Percentiles rank a stretch among this genome's conserved stretches.
Evolutionary conservation across 1,140 invertebrate genomes (phyloP).

Genomic region (Ruditapes philippinarum): DNA sequence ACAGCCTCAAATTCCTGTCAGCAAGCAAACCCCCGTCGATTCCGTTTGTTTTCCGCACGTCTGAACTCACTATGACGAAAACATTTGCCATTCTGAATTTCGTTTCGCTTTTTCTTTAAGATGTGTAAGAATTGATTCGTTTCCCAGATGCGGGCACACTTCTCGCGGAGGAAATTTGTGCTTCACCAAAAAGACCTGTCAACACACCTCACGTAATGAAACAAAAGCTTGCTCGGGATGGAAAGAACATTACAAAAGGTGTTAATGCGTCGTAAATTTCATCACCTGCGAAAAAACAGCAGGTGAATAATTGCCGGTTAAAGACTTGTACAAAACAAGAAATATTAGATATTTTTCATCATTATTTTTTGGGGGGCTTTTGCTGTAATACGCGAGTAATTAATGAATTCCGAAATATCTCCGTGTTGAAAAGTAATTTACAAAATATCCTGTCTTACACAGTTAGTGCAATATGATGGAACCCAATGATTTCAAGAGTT

Average conservation of each 20-base stretch:
- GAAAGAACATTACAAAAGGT: slow-evolving; percentile 63
- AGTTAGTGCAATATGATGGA: too few relatives aligned
- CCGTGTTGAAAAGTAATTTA: neutral
- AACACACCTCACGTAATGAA: slow-evolving; percentile 18
- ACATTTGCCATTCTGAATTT: slow-evolving; percentile 1
- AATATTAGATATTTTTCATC: slow-evolving; percentile 36
- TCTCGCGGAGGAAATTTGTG: slow-evolving; percentile 20
- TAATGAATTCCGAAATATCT: neutral
- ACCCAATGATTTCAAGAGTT: too few relatives aligned
- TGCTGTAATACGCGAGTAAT: neutral
- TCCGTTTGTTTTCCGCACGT: slow-evolving; percentile 56
- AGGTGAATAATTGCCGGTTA: slow-evolving; percentile 56
- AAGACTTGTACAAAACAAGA: slow-evolving; percentile 37
- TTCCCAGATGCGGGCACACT: slow-evolving; percentile 9
- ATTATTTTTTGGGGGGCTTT: neutral
- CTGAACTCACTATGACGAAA: slow-evolving; percentile 35
- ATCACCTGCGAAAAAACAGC: slow-evolving; percentile 61
- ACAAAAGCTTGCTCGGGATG: slow-evolving; percentile 35
- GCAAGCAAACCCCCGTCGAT: slow-evolving; percentile 24
- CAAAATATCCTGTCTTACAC: too few relatives aligned
- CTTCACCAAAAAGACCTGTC: slow-evolving; percentile 52
- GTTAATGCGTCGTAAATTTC: slow-evolving; percentile 55
- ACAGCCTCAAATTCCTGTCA: slow-evolving; percentile 46
- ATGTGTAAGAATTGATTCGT: slow-evolving; percentile 36
- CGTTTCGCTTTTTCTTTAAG: neutral